phyloP scores from a whole-genome alignment of 2,888 invertebrate genomes.

The Drosophila melanosoma region DNA sequence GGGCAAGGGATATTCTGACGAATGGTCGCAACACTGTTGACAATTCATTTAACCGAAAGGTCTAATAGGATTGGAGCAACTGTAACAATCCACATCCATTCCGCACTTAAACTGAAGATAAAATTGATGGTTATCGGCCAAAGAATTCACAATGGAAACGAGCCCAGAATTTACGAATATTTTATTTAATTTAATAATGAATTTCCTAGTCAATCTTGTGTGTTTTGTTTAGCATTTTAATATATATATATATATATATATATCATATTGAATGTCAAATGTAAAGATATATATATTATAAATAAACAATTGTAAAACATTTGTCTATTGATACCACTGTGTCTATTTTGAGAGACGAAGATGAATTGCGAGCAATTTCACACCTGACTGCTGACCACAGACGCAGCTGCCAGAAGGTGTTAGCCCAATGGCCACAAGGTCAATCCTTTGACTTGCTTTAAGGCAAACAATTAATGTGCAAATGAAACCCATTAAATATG shows the following conservation, averaged over 20 bases:
- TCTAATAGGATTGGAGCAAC: constrained; percentile 29
- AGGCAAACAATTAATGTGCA: constrained; percentile 71
- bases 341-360: constrained; percentile 23
- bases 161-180: background rate
- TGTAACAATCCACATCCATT: constrained; percentile 18
- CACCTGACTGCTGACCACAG: constrained; percentile 71
- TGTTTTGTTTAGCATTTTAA: background rate
- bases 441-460: constrained; percentile 29
- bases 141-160: constrained; percentile 1
- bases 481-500: constrained; percentile 70
- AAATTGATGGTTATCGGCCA: constrained; percentile 22
- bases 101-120: constrained; percentile 29
- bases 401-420: constrained; percentile 54
- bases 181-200: background rate
- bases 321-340: constrained; percentile 9
- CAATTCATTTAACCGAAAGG: constrained; percentile 46
- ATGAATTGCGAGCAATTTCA: constrained; percentile 71
- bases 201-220: background rate
- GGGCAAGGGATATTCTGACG: constrained; percentile 4
- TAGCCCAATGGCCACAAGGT: constrained; percentile 29
- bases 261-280: background rate
- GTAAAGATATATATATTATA: background rate
- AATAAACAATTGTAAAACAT: too few species aligned
- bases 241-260: too few species aligned
- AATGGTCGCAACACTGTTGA: constrained; percentile 59